Conservation (phyloP, 2,888 invertebrate genomes). For the Epistrophe eligans region DNA sequence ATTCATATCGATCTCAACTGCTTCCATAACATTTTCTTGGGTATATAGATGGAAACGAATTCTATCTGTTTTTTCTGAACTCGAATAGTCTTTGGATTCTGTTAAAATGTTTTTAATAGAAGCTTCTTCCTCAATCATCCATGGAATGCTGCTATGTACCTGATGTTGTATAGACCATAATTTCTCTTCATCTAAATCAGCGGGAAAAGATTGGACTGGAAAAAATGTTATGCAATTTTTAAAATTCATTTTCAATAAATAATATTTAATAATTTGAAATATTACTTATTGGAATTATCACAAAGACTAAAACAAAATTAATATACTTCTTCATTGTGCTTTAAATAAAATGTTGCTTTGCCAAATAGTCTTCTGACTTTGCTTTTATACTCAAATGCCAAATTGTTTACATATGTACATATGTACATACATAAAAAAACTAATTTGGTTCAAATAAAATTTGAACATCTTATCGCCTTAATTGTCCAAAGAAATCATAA, state of each 20-base stretch:
- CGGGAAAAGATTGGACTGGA: slow-evolving; percentile 27
- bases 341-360: not conserved
- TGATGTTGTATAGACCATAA: slow-evolving; percentile 45
- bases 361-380: not conserved
- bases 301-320: not conserved
- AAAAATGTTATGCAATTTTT: not conserved
- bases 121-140: slow-evolving; percentile 25
- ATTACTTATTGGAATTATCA: not conserved
- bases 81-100: not conserved
- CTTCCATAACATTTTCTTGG: slow-evolving; percentile 21
- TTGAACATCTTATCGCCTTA: no score
- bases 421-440: no score
- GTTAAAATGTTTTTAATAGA: not conserved
- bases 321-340: not conserved
- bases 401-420: no score
- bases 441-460: no score
- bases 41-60: slow-evolving; percentile 58
- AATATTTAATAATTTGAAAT: not conserved
- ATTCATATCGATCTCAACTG: slow-evolving; percentile 27
- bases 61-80: slow-evolving; percentile 19
- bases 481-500: no score
- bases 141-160: slow-evolving; percentile 6
- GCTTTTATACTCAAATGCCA: not conserved
- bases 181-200: not conserved
- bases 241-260: not conserved